Conservation (phyloP, 2,113 vertebrate genomes). For the Tachycineta bicolor region DNA sequence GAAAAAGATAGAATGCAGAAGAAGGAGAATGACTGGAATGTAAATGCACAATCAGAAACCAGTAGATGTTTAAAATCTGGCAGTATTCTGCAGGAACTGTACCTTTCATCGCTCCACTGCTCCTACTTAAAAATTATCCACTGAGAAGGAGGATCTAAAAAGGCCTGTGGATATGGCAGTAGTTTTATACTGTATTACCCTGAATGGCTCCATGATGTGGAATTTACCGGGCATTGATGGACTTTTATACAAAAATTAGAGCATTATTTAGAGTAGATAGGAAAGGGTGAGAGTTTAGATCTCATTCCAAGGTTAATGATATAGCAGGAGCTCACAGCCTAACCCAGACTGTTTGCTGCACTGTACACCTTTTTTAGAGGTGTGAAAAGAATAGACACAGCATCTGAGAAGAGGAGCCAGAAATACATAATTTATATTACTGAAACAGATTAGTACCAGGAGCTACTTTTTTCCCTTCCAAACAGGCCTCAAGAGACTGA, state of each 20-base stretch:
- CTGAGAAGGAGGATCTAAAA: neutral
- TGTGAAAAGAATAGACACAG: neutral
- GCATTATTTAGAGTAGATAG: neutral
- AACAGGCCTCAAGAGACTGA: conserved; percentile 17
- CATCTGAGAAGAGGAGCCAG: neutral
- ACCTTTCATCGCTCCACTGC: neutral
- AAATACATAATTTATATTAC: neutral
- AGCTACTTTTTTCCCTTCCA: neutral
- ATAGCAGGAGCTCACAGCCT: neutral
- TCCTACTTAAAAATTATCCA: neutral
- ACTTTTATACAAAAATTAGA: neutral
- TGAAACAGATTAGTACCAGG: neutral
- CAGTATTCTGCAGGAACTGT: neutral
- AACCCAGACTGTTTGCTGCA: neutral
- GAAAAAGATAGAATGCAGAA: neutral
- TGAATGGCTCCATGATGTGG: neutral
- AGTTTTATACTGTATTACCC: neutral
- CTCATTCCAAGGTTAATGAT: neutral
- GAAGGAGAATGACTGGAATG: rapidly evolving
- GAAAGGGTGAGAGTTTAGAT: neutral
- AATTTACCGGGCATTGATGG: neutral
- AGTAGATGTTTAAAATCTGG: rapidly evolving
- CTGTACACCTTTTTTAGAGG: neutral
- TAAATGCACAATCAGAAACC: neutral
- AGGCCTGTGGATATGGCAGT: neutral